These are phyloP conservation scores for Orthonyx spaldingii DNA, from an alignment of 2,113 vertebrate species.

Conservation along the genomic window DNA sequence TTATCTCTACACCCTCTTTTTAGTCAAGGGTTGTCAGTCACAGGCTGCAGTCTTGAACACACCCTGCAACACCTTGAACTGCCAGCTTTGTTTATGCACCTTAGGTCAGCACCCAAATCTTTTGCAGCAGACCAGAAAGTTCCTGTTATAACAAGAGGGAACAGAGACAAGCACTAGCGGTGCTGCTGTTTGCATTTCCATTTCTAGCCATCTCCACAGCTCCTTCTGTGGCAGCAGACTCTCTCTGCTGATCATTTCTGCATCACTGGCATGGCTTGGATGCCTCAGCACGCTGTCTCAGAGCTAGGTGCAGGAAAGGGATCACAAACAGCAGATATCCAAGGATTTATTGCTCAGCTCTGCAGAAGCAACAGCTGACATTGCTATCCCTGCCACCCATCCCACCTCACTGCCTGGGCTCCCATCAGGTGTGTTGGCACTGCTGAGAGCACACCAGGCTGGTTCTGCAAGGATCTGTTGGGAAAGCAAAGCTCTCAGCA, in stretches of 20 bases:
- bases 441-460: background rate
- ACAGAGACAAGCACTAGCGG: background rate
- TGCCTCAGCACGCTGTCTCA: background rate
- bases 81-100: background rate
- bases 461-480: conserved; percentile 10
- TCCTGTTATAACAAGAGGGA: background rate
- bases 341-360: background rate
- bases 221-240: background rate
- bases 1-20: background rate
- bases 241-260: background rate
- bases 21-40: background rate
- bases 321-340: background rate
- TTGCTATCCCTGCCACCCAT: background rate
- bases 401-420: background rate
- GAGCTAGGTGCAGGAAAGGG: background rate
- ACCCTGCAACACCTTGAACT: background rate
- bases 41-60: background rate
- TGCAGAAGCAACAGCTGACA: background rate
- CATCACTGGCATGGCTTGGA: background rate
- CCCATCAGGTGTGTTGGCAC: background rate
- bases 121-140: background rate
- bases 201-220: background rate
- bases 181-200: background rate
- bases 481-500: background rate
- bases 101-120: conserved; percentile 6